Evolutionary conservation across 1,140 invertebrate genomes (phyloP).

Genomic region (Oryctes rhinoceros): DNA sequence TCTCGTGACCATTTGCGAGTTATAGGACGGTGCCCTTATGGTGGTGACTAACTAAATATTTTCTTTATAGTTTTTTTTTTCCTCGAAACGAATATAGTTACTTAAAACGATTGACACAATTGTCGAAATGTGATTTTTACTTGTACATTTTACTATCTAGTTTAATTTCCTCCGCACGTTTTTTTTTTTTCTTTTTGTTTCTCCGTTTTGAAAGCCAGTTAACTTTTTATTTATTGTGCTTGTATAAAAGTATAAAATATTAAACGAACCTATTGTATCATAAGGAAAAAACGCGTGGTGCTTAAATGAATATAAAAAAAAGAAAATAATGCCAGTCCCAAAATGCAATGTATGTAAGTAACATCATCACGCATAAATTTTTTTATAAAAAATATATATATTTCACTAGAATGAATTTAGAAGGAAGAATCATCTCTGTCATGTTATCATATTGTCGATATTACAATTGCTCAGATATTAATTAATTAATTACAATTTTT

Average conservation of each 20-base stretch:
- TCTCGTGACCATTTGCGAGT: constrained; percentile 58
- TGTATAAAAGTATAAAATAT: constrained; percentile 42
- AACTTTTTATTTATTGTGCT: constrained; percentile 56
- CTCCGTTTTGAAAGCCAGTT: constrained; percentile 53
- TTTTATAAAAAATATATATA: neutral
- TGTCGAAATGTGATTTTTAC: constrained; percentile 54
- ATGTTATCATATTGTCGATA: constrained; percentile 54
- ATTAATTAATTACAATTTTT: constrained; percentile 49
- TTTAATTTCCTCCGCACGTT: constrained; percentile 42
- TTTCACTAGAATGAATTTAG: constrained; percentile 29
- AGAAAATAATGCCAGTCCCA: constrained; percentile 34
- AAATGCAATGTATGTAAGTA: neutral
- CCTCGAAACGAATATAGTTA: neutral
- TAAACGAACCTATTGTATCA: constrained; percentile 35
- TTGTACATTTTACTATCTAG: constrained; percentile 50
- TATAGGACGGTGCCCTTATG: constrained; percentile 57
- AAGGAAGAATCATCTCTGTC: constrained; percentile 42
- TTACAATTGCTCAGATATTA: constrained; percentile 56
- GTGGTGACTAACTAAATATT: constrained; percentile 52
- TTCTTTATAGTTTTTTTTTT: constrained; percentile 25
- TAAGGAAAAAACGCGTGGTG: constrained; percentile 45
- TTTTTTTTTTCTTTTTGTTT: constrained; percentile 8
- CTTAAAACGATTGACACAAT: constrained; percentile 37
- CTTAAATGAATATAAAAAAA: constrained; percentile 26
- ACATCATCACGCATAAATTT: neutral